phyloP scores from a whole-genome alignment of 2,888 invertebrate species.

The Chymomyza amoena region DNA sequence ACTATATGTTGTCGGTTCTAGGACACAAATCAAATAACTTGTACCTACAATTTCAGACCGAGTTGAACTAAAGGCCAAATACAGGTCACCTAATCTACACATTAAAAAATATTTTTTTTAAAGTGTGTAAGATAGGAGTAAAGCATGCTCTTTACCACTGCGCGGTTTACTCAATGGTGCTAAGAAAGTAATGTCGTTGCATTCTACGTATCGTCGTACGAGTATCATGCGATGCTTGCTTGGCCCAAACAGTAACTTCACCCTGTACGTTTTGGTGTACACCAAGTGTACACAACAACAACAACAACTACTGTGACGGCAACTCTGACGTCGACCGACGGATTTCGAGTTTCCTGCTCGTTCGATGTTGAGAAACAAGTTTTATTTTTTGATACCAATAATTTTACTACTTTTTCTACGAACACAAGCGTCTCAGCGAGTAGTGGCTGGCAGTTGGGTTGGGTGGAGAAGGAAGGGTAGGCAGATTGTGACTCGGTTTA shows the following conservation, averaged over 20 bases:
- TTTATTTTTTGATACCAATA: conserved; percentile 53
- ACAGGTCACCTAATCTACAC: too few species aligned
- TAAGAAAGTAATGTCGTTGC: neutral
- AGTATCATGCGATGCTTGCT: too few species aligned
- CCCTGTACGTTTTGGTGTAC: conserved; percentile 16
- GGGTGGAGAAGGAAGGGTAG: neutral
- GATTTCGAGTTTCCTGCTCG: conserved; percentile 26
- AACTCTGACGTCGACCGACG: neutral
- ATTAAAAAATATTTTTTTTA: too few species aligned
- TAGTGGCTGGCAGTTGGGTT: neutral
- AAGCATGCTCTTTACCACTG: neutral
- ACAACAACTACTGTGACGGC: neutral
- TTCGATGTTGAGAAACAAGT: conserved; percentile 54
- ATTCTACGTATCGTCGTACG: too few species aligned
- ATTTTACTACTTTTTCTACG: conserved; percentile 49
- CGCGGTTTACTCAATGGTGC: neutral
- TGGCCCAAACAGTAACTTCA: neutral
- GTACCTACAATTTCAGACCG: too few species aligned
- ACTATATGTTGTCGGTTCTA: too few species aligned
- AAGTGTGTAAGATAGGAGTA: too few species aligned
- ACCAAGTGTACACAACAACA: conserved; percentile 13
- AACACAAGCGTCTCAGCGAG: neutral
- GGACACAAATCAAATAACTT: too few species aligned
- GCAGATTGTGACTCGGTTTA: conserved; percentile 31
- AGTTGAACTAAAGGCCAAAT: too few species aligned